Percentiles rank a stretch among this genome's conserved stretches.
Evolutionary conservation across 2,888 invertebrate species (phyloP).

Genomic region (Melipona bicolor): DNA sequence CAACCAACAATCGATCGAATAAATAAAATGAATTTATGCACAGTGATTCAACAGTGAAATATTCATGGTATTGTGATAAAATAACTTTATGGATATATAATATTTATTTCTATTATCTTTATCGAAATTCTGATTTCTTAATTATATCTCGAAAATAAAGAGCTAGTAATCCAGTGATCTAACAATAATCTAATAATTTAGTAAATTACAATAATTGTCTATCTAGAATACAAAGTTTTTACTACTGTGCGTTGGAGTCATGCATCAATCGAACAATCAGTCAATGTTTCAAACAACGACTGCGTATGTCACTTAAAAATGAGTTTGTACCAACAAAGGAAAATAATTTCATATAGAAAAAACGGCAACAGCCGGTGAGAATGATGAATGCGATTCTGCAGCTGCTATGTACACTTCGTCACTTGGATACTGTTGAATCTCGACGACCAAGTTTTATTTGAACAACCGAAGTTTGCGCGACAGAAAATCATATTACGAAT

Average conservation of each 20-base stretch:
- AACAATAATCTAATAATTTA: too few relatives aligned
- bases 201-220: too few relatives aligned
- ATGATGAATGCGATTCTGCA: constrained; percentile 24
- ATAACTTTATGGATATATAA: too few relatives aligned
- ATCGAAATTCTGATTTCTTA: too few relatives aligned
- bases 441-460: constrained; percentile 22
- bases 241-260: too few relatives aligned
- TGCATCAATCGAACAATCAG: too few relatives aligned
- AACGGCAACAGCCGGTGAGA: constrained; percentile 1
- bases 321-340: not conserved
- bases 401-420: constrained; percentile 1
- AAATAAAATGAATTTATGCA: not conserved
- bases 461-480: not conserved
- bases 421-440: constrained; percentile 23
- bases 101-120: too few relatives aligned
- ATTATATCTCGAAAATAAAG: too few relatives aligned
- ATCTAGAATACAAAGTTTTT: too few relatives aligned
- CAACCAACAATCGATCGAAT: not conserved
- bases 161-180: too few relatives aligned
- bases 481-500: constrained; percentile 3
- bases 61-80: too few relatives aligned
- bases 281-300: too few relatives aligned
- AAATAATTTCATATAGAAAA: not conserved
- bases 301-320: not conserved
- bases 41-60: not conserved